Base-by-base conservation (phyloP, 2,888 invertebrate species). In the Elmis aenea region DNA sequence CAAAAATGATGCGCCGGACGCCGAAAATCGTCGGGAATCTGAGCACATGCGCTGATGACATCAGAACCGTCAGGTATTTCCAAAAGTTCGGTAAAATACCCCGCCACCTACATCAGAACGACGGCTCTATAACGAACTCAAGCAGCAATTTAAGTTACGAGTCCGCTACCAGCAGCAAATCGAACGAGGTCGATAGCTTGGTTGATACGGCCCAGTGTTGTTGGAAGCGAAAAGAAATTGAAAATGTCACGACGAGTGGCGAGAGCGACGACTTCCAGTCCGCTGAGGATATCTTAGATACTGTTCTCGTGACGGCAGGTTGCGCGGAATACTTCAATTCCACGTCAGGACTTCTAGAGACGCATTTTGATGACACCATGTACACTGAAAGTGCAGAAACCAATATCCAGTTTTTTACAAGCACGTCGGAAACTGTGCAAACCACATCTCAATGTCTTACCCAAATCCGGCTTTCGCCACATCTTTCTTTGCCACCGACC, bases 1-100 rank as follows among this genome's bases (percentile, higher is more conserved):
- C 76, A 1, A 72, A 75, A 50, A 73, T 79, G 12, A 74, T 81
- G 72, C 67, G 79, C 21, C 66, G 81, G 11, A 80, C 81, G 1
- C 79, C 79, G 0, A 81, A 80, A 54, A 79, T 81, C 38, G 71
- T 72, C 26, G 79, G 78, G 48, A 80, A 76, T 57, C 62, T 81
- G 25, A 75, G 79, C 18, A 77, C 74, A 12, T 81, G 81, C 57
- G 81, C 79, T 26, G 80, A 81, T 55, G 80, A 81, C 52, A 73
- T 74, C 20, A 71, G 74, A 51, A 78, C 72, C 39, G 59, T 76
- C 29, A 68, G 72, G 42, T 71, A 71, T 50, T 75, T 75, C 42
- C 73, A 75, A 54, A 70, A 72, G 33, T 13, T 42, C 52, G 10
- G 50, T 13, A 53, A 29, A 68, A 68, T 14, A 62, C 68, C 46